Evolutionary conservation across 2,113 vertebrate species (phyloP), one percentile per base, ranked within the genome.

Genomic region (Macquaria australasica): DNA sequence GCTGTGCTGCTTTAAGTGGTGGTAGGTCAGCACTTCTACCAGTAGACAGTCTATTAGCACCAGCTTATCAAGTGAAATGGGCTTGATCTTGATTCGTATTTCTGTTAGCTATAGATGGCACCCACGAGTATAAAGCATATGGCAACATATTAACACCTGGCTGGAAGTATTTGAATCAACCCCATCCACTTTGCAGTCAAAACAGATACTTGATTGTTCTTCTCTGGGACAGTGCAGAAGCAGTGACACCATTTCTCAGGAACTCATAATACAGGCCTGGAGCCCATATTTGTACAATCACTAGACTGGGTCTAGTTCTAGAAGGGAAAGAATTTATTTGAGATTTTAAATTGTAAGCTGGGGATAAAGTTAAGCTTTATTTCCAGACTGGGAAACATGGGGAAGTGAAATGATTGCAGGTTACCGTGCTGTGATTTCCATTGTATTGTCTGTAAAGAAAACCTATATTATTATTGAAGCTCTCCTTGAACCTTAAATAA

Each of bases 401-500:
- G 45, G 18, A 77, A 56, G 25, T 64, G 68, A 14, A 58, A 77
- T 66, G 5, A 71, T 23, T 72, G 12, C 55, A 48, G 5, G 11
- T 68, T 63, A 12, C 20, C 85, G 45, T 70, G 69, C 63, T 84
- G 60, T 82, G n/a, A 78, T 59, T 73, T 50, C 0, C 7, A 69
- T 58, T 72, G 0, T n/a, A 12, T 31, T 87, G 3, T 70, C 8
- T 82, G 41, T 59, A 67, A 25, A 80, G 16, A 72, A 67, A 80
- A 28, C 39, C 0, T 81, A 31, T 79, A 25, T 58, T 41, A 20
- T 34, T 66, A 18, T 28, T 45, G 66, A 88, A 5, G 25, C 15
- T 60, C 43, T 73, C 37, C 18, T 63, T 71, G 8, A 64, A 87
- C 74, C 86, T 77, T 88, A 81, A 81, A 92, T 93, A 93, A 94